A percentile compares a stretch with the other conserved stretches of the same genome.
phyloP scores from a whole-genome alignment of 2,113 vertebrate genomes.

The Daubentonia madagascariensis region DNA sequence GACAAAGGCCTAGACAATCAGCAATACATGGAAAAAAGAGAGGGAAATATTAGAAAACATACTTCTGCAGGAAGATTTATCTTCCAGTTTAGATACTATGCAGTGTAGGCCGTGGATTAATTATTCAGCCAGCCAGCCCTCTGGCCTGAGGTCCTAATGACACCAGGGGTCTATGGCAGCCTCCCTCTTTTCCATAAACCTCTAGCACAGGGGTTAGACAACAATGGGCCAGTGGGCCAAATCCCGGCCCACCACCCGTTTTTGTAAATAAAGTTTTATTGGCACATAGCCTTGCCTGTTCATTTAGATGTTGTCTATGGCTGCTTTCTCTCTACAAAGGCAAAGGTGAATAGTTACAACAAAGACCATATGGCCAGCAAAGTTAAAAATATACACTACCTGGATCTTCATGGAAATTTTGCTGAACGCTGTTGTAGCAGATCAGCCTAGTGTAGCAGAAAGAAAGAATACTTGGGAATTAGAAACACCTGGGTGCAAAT shows the following conservation, averaged over 20 bases:
- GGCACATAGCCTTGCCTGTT: background rate
- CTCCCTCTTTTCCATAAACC: background rate
- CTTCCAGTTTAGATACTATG: background rate
- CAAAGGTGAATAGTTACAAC: background rate
- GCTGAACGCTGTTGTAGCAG: background rate
- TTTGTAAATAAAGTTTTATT: background rate
- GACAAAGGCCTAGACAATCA: background rate
- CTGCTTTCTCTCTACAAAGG: background rate
- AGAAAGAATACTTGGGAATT: background rate
- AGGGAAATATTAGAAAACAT: background rate
- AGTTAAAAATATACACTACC: background rate
- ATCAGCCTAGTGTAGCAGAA: background rate
- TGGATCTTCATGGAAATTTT: background rate
- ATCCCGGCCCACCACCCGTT: background rate
- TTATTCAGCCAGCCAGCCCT: background rate
- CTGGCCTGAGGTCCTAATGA: background rate
- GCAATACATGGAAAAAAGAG: background rate
- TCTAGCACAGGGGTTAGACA: background rate
- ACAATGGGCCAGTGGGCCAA: background rate
- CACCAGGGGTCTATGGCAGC: fast-evolving
- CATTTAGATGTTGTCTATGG: background rate
- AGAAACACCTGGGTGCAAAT: background rate
- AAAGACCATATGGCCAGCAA: background rate
- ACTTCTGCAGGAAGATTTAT: background rate
- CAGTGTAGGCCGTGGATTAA: too few species aligned